Conservation (phyloP, 2,888 invertebrate genomes). For the Clitarchus hookeri region DNA sequence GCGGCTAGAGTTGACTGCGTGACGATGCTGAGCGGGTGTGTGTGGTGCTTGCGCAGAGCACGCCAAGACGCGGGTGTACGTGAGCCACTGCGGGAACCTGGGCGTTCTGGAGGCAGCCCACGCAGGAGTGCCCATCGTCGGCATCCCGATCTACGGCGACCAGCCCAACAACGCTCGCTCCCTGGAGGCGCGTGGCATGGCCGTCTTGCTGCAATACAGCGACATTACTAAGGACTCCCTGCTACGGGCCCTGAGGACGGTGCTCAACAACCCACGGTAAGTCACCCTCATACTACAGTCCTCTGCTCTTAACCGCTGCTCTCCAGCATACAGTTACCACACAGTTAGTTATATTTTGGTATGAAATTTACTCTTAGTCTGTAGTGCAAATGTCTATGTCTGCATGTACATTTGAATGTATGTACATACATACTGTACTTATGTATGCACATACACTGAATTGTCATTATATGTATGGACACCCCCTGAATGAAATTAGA, state of each 20-base stretch:
- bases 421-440: too few relatives aligned
- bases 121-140: conserved; percentile 67
- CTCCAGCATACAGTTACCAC: too few relatives aligned
- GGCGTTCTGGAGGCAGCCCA: conserved; percentile 69
- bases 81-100: conserved; percentile 75
- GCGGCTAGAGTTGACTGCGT: too few relatives aligned
- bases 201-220: conserved; percentile 57
- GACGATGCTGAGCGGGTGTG: too few relatives aligned
- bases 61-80: conserved; percentile 68
- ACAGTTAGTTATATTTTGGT: too few relatives aligned
- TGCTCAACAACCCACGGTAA: conserved; percentile 44
- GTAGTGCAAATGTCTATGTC: too few relatives aligned
- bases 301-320: too few relatives aligned
- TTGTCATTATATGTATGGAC: too few relatives aligned
- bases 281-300: background rate
- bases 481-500: too few relatives aligned
- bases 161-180: conserved; percentile 65
- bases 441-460: too few relatives aligned
- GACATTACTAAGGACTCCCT: conserved; percentile 59
- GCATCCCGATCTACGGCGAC: conserved; percentile 72
- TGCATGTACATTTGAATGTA: too few relatives aligned
- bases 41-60: conserved; percentile 58
- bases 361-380: too few relatives aligned
- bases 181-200: conserved; percentile 60
- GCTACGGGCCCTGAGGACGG: conserved; percentile 53